These are phyloP conservation scores for Melanogrammus aeglefinus DNA, from an alignment of 2,797 vertebrate genomes.

Conservation along the genomic window DNA sequence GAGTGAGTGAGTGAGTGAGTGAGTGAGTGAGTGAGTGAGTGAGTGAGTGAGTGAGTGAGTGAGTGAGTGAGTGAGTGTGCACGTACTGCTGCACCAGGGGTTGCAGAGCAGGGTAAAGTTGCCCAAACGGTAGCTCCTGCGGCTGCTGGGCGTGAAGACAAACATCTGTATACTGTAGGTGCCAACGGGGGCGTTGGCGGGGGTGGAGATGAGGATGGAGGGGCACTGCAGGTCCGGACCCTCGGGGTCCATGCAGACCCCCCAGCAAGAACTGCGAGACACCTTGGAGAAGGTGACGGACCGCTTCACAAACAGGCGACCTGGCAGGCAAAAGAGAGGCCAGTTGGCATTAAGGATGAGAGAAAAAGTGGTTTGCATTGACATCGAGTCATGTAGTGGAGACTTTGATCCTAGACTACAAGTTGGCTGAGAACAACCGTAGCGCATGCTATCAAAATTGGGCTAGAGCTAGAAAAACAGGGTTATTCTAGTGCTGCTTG, in stretches of 20 bases:
- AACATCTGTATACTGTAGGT: constrained; percentile 58
- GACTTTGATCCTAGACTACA: too few species aligned
- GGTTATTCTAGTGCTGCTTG: not conserved
- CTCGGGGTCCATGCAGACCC: constrained; percentile 47
- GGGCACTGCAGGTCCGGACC: constrained; percentile 24
- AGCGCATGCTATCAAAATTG: not conserved
- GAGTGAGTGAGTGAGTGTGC: not conserved
- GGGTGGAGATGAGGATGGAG: constrained; percentile 57
- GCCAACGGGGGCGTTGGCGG: constrained; percentile 64
- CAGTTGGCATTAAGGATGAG: not conserved
- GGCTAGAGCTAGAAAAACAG: too few species aligned
- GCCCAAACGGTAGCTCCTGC: constrained; percentile 15
- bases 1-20: not conserved
- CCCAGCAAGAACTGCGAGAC: constrained; percentile 46
- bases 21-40: not conserved
- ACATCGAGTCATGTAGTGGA: not conserved
- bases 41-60: not conserved
- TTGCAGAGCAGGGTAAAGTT: constrained; percentile 72
- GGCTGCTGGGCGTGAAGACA: not conserved
- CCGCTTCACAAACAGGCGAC: constrained; percentile 44
- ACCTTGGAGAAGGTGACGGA: constrained; percentile 49
- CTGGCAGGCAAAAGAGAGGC: constrained; percentile 40
- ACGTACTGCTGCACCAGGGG: constrained; percentile 73
- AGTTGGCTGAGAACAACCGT: too few species aligned
- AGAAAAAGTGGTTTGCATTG: not conserved